Base-by-base conservation (phyloP, 35 echinoderm and acorn worm genomes). In the Eucidaris tribuloides region DNA sequence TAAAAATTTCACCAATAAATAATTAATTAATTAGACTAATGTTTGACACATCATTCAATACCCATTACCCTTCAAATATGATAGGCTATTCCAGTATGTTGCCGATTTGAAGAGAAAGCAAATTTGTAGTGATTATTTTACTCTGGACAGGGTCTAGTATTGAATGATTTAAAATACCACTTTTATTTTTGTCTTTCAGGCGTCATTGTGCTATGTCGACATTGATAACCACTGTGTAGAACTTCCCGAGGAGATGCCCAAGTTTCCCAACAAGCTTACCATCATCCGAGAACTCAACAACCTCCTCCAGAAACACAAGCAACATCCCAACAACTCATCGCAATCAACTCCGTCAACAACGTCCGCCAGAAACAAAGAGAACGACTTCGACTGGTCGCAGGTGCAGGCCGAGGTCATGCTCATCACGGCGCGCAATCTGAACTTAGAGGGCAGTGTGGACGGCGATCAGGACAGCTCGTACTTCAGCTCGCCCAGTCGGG, bases 391-490 rank as follows among this genome's bases (percentile, higher is more conserved):
- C 44, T 89, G 79, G 79, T 83, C 87, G 11, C 30, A 50, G 18
- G 79, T 83, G 15, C 62, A 89, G 44, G 46, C 79, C 5, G 79
- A 89, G 25, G 79, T 89, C 43, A 82, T 68, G 2, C 77, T 81
- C 29, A 81, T 62, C 71, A 84, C 76, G 30, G 77, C 76, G 13
- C n/a, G 27, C 27, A 83, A 83, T 35, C 17, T 86, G 70, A 91
- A 85, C 45, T 41, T 91, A 34, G 94, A 97, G 48, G 59, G 76
- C 35, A 83, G 89, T 39, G 66, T 97, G 14, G 94, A 97, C 14
- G 85, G 83, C 2, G 94, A 97, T 49, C 89, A 91, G 58, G 94
- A 97, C 30, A 97, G 94, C 55, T 97, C 94, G 14, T 97, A 97
- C 54, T 97, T 91, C 39, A 97, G 94, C 55, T 97, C 94, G 2